These are phyloP conservation scores for Gastracanthus pulcherrimus DNA, from an alignment of 2,888 invertebrate genomes.

Conservation along the genomic window DNA sequence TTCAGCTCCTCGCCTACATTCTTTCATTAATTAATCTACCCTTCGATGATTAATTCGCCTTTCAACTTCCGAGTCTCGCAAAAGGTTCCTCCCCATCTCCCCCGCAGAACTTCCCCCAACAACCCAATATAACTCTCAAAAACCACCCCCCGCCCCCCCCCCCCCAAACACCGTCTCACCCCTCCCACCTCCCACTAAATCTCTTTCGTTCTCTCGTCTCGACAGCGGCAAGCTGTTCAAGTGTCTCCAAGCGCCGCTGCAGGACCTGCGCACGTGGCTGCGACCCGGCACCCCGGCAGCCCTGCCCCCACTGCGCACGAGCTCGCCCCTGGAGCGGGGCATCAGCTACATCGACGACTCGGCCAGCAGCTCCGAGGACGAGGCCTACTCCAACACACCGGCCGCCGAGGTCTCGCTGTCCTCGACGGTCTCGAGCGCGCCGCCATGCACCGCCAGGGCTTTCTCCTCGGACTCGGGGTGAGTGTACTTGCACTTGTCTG, in stretches of 20 bases:
- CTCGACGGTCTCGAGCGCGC: constrained; percentile 70
- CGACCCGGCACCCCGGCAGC: constrained; percentile 73
- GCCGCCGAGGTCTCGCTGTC: constrained; percentile 75
- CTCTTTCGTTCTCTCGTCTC: too few relatives aligned
- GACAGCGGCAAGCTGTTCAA: constrained; percentile 80
- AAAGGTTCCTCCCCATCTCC: too few relatives aligned
- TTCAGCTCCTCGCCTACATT: too few relatives aligned
- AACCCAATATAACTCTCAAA: too few relatives aligned
- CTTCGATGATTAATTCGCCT: too few relatives aligned
- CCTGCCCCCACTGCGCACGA: constrained; percentile 68
- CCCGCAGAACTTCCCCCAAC: too few relatives aligned
- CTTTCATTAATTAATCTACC: too few relatives aligned
- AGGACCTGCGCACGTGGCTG: constrained; percentile 81
- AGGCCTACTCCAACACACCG: constrained; percentile 78
- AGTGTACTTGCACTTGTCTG: not conserved
- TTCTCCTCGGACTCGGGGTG: constrained; percentile 76
- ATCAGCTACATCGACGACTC: constrained; percentile 75
- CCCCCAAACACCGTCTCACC: too few relatives aligned
- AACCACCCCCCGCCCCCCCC: too few relatives aligned
- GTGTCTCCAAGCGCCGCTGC: constrained; percentile 81
- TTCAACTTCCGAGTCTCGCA: too few relatives aligned
- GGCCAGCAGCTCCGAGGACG: constrained; percentile 72
- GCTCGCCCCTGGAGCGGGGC: constrained; percentile 72
- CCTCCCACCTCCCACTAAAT: too few relatives aligned
- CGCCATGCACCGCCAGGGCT: constrained; percentile 71